These are phyloP conservation scores for Haliclona indistincta DNA, from an alignment of 37 sponge, comb jelly and placozoan genomes.

Conservation along the genomic window DNA sequence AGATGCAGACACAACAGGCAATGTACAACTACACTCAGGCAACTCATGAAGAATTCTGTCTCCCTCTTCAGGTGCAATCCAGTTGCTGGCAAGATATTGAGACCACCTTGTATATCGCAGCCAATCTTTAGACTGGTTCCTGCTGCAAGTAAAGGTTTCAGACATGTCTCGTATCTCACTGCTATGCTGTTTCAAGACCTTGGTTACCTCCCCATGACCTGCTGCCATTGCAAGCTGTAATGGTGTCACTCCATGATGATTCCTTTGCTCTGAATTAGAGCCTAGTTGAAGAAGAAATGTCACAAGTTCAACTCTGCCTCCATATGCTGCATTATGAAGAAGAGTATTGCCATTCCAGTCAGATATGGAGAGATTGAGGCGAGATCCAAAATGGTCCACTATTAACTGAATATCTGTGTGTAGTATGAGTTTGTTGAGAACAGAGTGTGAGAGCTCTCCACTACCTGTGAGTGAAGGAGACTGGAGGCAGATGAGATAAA, in stretches of 20 bases:
- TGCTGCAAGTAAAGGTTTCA: not conserved
- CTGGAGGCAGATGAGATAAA: not conserved
- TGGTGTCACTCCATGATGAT: slow-evolving; percentile 20
- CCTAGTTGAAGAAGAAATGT: slow-evolving; percentile 10
- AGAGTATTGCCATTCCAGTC: slow-evolving; percentile 18
- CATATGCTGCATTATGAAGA: slow-evolving; percentile 22
- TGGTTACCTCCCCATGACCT: not conserved
- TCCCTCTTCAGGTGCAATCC: not conserved
- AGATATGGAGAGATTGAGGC: not conserved
- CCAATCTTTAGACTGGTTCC: not conserved
- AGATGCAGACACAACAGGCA: not conserved
- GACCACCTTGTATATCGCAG: not conserved
- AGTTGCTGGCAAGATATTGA: not conserved
- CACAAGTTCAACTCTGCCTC: slow-evolving; percentile 17
- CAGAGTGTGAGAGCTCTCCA: slow-evolving; percentile 2
- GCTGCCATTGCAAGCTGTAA: not conserved
- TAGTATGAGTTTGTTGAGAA: slow-evolving; percentile 1
- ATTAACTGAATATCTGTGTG: slow-evolving; percentile 20
- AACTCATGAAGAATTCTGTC: not conserved
- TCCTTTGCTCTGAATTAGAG: not conserved
- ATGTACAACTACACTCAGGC: not conserved
- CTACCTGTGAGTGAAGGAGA: not conserved
- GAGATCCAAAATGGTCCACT: not conserved
- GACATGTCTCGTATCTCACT: not conserved
- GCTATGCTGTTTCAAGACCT: not conserved